Base-by-base conservation (phyloP, 2,888 invertebrate species). In the Ornithoptera priamus region DNA sequence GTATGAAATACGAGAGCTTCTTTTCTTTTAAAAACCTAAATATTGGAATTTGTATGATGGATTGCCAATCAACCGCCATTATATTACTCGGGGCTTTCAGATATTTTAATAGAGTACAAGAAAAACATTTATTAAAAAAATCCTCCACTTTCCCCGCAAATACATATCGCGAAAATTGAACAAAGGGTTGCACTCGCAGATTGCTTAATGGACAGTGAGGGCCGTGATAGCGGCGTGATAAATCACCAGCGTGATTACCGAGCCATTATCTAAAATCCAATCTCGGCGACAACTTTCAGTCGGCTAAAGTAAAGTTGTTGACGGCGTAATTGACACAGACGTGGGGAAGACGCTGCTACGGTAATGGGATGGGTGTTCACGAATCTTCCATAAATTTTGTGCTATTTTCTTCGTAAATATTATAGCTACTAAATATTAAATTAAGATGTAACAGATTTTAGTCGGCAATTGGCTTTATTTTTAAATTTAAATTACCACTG, bases 141-240 rank as follows among this genome's bases (percentile, higher is more conserved):
- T 58, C 42, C 5, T 42, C n/a, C 17, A 2, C 20, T 39, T 53
- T n/a, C 50, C 58, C 42, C 59, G n/a, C 46, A 70, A 66, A 58
- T 50, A 50, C 53, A 63, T 65, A 53, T 61, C 18, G 15, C 53
- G 17, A 62, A 46, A 58, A 63, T 50, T 68, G 46, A 80, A 87
- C 87, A 89, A 90, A 91, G 91, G 92, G 91, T 88, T 92, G 88
- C 85, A 81, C 79, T 81, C 79, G 76, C 84, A 77, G 80, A 90
- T 91, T 92, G 93, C 88, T 86, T 92, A 93, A 93, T 93, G 93
- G 93, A 90, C 90, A 88, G 92, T 89, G 90, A 93, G 92, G 90
- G 86, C 87, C 85, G 86, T 86, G 93, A 93, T 92, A 91, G 86
- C 86, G 78, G 77, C 71, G 89, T 93, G 93, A 93, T 93, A 92